Evolutionary conservation across 2,888 invertebrate species (phyloP), one percentile per base, ranked within the genome.

Genomic region (Cataglyphis livida): DNA sequence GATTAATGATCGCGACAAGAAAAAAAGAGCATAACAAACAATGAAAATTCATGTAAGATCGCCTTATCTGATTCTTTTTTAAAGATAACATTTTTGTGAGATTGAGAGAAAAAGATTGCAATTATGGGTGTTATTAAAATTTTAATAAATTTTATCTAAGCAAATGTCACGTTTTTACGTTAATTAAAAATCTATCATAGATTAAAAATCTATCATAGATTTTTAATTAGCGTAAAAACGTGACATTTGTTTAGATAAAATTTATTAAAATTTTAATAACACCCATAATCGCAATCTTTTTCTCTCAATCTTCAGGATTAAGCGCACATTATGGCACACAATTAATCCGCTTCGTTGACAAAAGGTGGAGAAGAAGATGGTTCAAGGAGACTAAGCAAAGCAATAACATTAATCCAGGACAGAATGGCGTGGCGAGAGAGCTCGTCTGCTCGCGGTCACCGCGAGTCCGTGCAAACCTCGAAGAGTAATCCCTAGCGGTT

Each of bases 321-420:
- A 51, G 51, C 64, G 21, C 28, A 21, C 21, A 21, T 21, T 35
- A 18, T 35, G 18, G 32, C 32, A 18, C 44, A 4, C 15, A 21
- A 35, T 32, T 32, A 68, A 51, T 68, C 21, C 73, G 85, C 84
- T 88, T 89, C 89, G 87, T 89, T 88, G 84, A 76, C 54, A 25
- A n/a, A 35, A 70, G 35, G 35, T 70, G 71, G 71, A 68, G 57
- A 70, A 44, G 18, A n/a, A 79, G 59, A 84, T 86, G 88, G 88
- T 81, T 86, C 35, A 12, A 84, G 76, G 91, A 90, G 90, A 93
- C 92, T 91, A 90, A 91, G 85, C 88, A 86, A 90, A 90, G 94
- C 93, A 92, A 93, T 94, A 94, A 93, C 93, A 94, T 94, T 94
- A 94, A 94, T 94, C 92, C 92, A 85, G 90, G 89, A 89, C 88